Evolutionary conservation across 2,797 vertebrate genomes (phyloP), one percentile per base, ranked within the genome.

Genomic region (Phrynocephalus vlangalii): DNA sequence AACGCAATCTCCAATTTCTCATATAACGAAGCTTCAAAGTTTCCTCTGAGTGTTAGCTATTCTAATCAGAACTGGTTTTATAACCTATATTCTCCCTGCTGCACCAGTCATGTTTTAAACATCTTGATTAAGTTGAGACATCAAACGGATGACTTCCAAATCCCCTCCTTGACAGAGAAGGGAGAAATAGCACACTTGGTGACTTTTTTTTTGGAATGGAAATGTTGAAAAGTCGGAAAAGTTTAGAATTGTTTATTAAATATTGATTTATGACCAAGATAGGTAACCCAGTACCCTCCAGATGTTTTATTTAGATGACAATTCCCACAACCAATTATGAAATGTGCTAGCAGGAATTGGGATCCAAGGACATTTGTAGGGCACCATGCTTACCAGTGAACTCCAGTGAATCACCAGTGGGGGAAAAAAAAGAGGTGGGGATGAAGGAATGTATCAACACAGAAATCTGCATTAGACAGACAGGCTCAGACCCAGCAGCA

Each of bases 61-160:
- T 82, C 79, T 85, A 82, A 89, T 82, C 79, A 89, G 84, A 89
- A 82, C 79, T 77, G 48, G 83, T 77, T 89, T 89, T 82, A 82
- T 76, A 85, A 30, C 63, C 16, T 48, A 81, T 20, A 30, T 77
- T 89, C 44, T 82, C 28, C 63, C 30, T 76, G 63, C 71, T 82
- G 63, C 60, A 85, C 26, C 33, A 77, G 71, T 85, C 48, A 89
- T 85, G 79, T 85, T 89, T 85, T 85, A 89, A 85, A 82, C 20
- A 30, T 85, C 79, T 76, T 81, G 83, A 85, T 85, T 88, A 88
- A 83, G 66, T 78, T 88, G 78, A 82, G 83, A 85, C 76, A 88
- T 88, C 83, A 88, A 85, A 88, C 48, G 33, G 28, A 82, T 75
- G n/a, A 82, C 52, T 87, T 82, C 82, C 63, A 82, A 85, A 76